Base-by-base conservation (phyloP, 2,113 vertebrate species). In the Anarrhichthys ocellatus region DNA sequence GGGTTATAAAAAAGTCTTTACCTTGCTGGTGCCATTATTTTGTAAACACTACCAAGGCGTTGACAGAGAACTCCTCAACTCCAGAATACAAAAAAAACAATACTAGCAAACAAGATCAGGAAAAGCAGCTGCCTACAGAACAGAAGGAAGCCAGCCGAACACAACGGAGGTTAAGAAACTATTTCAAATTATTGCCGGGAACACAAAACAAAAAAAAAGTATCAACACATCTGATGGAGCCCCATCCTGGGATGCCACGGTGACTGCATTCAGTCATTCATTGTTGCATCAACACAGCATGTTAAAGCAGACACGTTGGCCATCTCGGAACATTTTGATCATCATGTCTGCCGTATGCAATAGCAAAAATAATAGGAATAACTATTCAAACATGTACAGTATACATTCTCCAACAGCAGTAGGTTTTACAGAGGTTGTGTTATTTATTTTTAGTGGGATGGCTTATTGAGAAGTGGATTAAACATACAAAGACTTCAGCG, bases 61-160 rank as follows among this genome's bases (percentile, higher is more conserved):
- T 87, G 89, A 87, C n/a, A 77, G 71, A 91, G 78, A 87, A 86
- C 86, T 91, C 83, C 68, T 88, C 86, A 91, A 93, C 88, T 92
- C 87, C 66, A 75, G 76, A 88, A 89, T 89, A 90, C 76, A 91
- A 92, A 90, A 15, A 46, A 20, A 48, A 44, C 42, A 11, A 29
- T 7, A 87, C 81, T 86, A 91, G 88, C 85, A 87, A 92, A 91
- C 92, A 95, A 92, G 94, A 93, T 93, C 92, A 89, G 73, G 83
- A 91, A 91, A 96, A 95, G 94, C 84, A 95, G 96, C 96, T 96
- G 96, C 96, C 95, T 95, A 93, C 87, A 94, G 93, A 95, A 92
- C 87, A 94, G 94, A 95, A 96, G 95, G 95, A 95, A 96, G 96
- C 95, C 94, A 86, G 95, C 94, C 93, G 91, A 92, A 90, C 84